Percentiles rank a stretch among this genome's conserved stretches.
Evolutionary conservation across 2,113 vertebrate species (phyloP).

Genomic region (Dasyurus viverrinus): DNA sequence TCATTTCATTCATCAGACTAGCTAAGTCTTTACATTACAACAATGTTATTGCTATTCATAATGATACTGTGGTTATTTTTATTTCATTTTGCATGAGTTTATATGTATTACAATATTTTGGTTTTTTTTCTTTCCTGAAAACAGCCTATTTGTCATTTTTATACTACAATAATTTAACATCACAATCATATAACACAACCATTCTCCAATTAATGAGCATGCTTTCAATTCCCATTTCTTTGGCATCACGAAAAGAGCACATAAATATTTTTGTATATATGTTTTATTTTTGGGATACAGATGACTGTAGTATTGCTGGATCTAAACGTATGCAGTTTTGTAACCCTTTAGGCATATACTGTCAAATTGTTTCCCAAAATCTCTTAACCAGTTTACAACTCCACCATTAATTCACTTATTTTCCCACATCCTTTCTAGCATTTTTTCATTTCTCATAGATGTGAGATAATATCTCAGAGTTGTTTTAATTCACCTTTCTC

Average conservation of each 20-base stretch:
- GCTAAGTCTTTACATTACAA: too few species aligned
- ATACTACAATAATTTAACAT: not conserved
- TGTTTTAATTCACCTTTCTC: too few species aligned
- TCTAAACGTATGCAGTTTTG: not conserved
- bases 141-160: not conserved
- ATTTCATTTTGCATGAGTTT: not conserved
- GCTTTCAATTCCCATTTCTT: not conserved
- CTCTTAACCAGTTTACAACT: not conserved
- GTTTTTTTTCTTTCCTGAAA: not conserved
- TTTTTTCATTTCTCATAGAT: too few species aligned
- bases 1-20: too few species aligned
- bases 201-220: not conserved
- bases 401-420: not conserved
- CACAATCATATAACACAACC: not conserved
- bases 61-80: too few species aligned
- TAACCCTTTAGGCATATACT: not conserved
- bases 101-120: not conserved
- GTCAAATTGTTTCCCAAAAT: too few species aligned
- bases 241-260: not conserved
- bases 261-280: too few species aligned
- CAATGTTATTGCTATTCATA: too few species aligned
- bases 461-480: too few species aligned
- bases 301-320: not conserved
- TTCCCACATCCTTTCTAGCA: too few species aligned
- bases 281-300: too few species aligned